Evolutionary conservation across 92 coral and sea anemone genomes (phyloP), one percentile per base, ranked within the genome.

Genomic region (Palythoa grandis): DNA sequence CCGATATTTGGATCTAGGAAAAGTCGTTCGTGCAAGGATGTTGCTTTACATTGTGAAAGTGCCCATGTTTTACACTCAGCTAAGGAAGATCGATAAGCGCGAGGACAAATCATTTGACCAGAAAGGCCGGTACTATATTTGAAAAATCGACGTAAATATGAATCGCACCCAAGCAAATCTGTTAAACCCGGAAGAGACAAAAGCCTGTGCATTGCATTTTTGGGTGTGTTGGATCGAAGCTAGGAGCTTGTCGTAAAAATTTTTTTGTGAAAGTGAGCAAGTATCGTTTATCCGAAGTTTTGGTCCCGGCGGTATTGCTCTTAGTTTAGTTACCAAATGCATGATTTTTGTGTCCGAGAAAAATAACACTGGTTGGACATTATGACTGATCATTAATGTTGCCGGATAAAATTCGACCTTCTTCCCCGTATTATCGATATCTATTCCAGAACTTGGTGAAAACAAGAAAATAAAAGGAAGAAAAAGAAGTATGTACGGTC

Each of bases 11-110:
- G 69, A 6, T 61, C 73, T 11, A 74, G 65, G 35, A 74, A 74
- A 50, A 74, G 54, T 3, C 84, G 87, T 43, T 82, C 86, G 35
- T 82, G 15, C 16, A 71, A 50, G 4, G 37, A 38, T 24, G 67
- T 15, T 2, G 56, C 20, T 16, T 68, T 82, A 24, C 86, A 82
- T 19, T 67, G 38, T 19, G 20, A 16, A 20, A 68, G 35, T 23
- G 86, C 86, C 86, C 86, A 82, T 2, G 11, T 7, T 82, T 82
- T 82, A n/a, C 86, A 82, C 16, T 65, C 76, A 7, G 72, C 22
- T 2, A 82, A 20, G 1, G 86, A 61, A 66, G 86, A 52, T 19
- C 54, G 86, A 39, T 82, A 82, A 10, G 58, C 38, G 39, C 74
- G 57, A n/a, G 86, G 86, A 52, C 86, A 82, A 1, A 29, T 3